Evolutionary conservation across 1,140 invertebrate genomes (phyloP), one percentile per base, ranked within the genome.

Genomic region (Littorina saxatilis): DNA sequence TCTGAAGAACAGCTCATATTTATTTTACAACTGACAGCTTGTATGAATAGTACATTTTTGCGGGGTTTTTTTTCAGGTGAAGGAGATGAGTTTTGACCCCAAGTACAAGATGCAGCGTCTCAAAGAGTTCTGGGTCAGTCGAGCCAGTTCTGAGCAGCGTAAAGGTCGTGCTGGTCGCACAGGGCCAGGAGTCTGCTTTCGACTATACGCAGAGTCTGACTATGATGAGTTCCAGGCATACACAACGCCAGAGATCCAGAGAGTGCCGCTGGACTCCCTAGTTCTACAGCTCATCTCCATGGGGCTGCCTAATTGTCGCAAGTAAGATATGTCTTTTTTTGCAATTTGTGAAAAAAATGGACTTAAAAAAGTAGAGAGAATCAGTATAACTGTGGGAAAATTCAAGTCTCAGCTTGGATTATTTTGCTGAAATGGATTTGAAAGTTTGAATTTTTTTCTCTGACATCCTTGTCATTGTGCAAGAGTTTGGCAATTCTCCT

Each of bases 61-160:
- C n/a, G n/a, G n/a, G n/a, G n/a, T 47, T 5, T 47, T 5, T 47
- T 47, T 47, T 47, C 77, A 98, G 94, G 97, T 99, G 0, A 99
- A 99, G 93, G 96, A 99, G 93, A 99, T 99, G 97, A 97, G 95
- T 91, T 99, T 97, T 91, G 97, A 99, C 92, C 95, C 96, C 0
- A 94, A 94, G 3, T 96, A 95, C 84, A 98, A 96, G 93, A 97
- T 97, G 95, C 97, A 97, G 76, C 84, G 88, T 37, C 93, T 98
- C 0, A 97, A 98, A 91, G 97, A 98, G 93, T 98, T 98, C 92
- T 98, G 97, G 97, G 98, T 99, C 81, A 99, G 98, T 68, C 96
- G 98, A 93, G 98, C 99, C 0, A 99, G 97, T 90, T 98, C 98
- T 20, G 97, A 99, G 90, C 99, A 99, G 92, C 94, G 99, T 82